These are phyloP conservation scores for Octodonta nipae DNA, from an alignment of 2,888 invertebrate genomes.

Conservation along the genomic window DNA sequence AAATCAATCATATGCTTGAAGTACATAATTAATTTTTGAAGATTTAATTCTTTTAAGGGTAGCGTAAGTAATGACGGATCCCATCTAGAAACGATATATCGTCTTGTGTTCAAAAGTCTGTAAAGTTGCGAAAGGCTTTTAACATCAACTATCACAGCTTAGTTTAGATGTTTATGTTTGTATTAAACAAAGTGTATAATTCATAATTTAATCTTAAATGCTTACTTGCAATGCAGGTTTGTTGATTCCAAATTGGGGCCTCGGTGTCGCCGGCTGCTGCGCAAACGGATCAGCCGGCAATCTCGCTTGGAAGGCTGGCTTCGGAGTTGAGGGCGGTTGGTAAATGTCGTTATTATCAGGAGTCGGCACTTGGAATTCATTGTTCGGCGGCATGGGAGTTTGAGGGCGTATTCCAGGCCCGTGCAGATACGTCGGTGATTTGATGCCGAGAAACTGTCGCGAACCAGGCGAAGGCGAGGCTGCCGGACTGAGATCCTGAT, in stretches of 20 bases:
- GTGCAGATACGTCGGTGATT: slow-evolving; percentile 25
- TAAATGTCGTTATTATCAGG: slow-evolving; percentile 37
- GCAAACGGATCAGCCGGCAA: slow-evolving; percentile 35
- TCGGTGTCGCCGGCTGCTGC: slow-evolving; percentile 42
- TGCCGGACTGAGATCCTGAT: slow-evolving; percentile 27
- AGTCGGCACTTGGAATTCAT: slow-evolving; percentile 20
- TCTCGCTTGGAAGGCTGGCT: slow-evolving; percentile 28
- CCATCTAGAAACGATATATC: no score
- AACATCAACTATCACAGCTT: no score
- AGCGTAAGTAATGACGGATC: no score
- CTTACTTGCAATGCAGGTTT: slow-evolving; percentile 16
- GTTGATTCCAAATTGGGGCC: slow-evolving; percentile 38
- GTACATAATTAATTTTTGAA: no score
- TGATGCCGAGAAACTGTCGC: slow-evolving; percentile 28
- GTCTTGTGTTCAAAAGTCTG: no score
- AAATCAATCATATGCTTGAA: no score
- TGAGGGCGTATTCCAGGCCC: slow-evolving; percentile 19
- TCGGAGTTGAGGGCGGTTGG: slow-evolving; percentile 42
- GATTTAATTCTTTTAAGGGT: no score
- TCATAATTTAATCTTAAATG: slow-evolving; percentile 1
- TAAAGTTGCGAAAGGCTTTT: no score
- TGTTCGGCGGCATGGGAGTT: slow-evolving; percentile 23
- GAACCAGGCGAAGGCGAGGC: slow-evolving; percentile 27
- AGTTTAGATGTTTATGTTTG: no score
- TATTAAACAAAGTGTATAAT: slow-evolving; percentile 2